These are phyloP conservation scores for Stramonita haemastoma DNA, from an alignment of 2,888 invertebrate genomes.

Conservation along the genomic window DNA sequence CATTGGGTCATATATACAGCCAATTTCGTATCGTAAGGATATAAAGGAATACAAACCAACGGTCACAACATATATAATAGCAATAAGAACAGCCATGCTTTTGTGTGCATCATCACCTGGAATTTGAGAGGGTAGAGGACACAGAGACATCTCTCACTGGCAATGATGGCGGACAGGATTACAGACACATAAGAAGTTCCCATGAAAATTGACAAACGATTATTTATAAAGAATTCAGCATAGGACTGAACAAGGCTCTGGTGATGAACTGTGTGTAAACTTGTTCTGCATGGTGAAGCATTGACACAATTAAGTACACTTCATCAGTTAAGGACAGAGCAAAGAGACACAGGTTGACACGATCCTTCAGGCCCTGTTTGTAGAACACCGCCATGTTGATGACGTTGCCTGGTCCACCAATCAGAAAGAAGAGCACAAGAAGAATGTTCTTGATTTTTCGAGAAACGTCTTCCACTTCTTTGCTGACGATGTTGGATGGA, in stretches of 20 bases:
- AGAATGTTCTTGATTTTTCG: background rate
- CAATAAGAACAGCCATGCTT: background rate
- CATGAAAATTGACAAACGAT: background rate
- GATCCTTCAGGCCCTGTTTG: slow-evolving; percentile 18
- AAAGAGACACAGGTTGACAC: slow-evolving; percentile 22
- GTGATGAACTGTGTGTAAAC: background rate
- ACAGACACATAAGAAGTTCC: background rate
- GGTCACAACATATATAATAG: background rate
- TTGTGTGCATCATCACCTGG: background rate
- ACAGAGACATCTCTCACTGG: slow-evolving; percentile 6
- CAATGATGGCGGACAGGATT: slow-evolving; percentile 6
- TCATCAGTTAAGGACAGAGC: background rate
- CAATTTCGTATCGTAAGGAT: background rate
- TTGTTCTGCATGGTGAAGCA: background rate
- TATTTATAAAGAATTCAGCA: background rate
- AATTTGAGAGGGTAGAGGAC: background rate
- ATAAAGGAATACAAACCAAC: background rate
- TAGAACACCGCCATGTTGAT: slow-evolving; percentile 30
- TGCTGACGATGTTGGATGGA: background rate
- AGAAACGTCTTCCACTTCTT: background rate
- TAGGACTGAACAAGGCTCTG: background rate
- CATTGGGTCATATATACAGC: background rate
- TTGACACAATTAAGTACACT: background rate
- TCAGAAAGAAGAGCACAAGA: background rate
- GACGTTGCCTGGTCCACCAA: slow-evolving; percentile 19